Evolutionary conservation across 1,140 invertebrate genomes (phyloP), one percentile per base, ranked within the genome.

Genomic region (Meloidogyne floridensis): DNA sequence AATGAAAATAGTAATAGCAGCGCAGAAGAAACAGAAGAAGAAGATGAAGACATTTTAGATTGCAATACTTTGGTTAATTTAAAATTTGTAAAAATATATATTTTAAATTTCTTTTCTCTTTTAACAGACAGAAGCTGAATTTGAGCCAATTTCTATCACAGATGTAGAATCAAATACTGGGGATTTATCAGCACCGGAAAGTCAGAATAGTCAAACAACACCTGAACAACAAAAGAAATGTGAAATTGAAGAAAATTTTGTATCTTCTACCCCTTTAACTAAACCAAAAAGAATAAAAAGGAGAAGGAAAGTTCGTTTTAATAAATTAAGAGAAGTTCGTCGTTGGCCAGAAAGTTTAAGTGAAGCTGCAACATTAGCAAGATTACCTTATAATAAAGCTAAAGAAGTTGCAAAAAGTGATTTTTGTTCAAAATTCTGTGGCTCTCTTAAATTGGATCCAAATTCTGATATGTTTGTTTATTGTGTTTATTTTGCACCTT

Each of bases 361-460:
- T 18, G 59, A 65, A 6, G 59, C 59, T 6, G 59, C 59, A 5
- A 65, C 59, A 6, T 65, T 65, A n/a, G 59, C 59, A 65, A 65
- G 59, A n/a, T 65, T 65, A 65, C 59, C 59, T n/a, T 65, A 65
- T 65, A 65, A 65, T 65, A 65, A 65, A 47, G 7, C 47, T 65
- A 65, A 65, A 6, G 15, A 65, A 65, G 15, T 65, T 6, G 15
- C 7, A 7, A 65, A 65, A 65, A 8, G n/a, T n/a, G 10, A n/a
- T n/a, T 65, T 65, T 18, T 47, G 7, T 47, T 47, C 47, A 47
- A n/a, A n/a, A 6, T 11, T 65, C 6, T 18, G 15, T 7, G n/a
- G n/a, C 3, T 65, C 59, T 15, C n/a, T 65, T 5, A 65, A 65
- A 11, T 5, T 65, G 15, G 59, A 65, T 65, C 47, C 47, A 47